Base-by-base conservation (phyloP, 2,888 invertebrate genomes). In the Germaria angustata region DNA sequence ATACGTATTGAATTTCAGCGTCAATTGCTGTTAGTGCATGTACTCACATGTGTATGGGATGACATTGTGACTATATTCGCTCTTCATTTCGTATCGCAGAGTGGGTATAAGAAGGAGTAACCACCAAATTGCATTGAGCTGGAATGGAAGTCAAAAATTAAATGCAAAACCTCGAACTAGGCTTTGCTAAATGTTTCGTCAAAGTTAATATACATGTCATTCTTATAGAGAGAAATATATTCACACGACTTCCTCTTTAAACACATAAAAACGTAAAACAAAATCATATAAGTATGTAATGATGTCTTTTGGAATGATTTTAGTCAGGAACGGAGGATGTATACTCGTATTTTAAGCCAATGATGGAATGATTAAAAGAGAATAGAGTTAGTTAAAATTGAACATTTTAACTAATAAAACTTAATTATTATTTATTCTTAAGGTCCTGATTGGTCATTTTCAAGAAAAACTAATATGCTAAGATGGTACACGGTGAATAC, bases 121-220 rank as follows among this genome's bases (percentile, higher is more conserved):
- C 57, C 66, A 41, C 46, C 34, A 59, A 59, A 36, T 24, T 69
- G 44, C 11, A 55, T 13, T 61, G 51, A 66, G 20, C 17, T 69
- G 59, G 20, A 65, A 81, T 46, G 53, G 22, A 22, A 61, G 61
- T 81, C 68, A 73, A 68, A 81, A 65, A 73, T 73, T 57, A 78
- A 78, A 81, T 81, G 73, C 78, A 78, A 75, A 78, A 79, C 81
- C 82, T 75, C 75, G 44, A 79, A 75, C 51, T 71, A 71, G 82
- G 82, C 82, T 82, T 75, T 75, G 75, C 73, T 39, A 75, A 79
- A 79, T 81, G 73, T 78, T 81, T 78, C 65, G 78, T 69, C 73
- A 75, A 72, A 69, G 78, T 81, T 81, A 81, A 81, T 78, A 75
- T 59, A 68, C 51, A 66, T 77, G 66, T 57, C 73, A 61, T 73